Base-by-base conservation (phyloP, 2,113 vertebrate genomes). In the Macrotis lagotis region DNA sequence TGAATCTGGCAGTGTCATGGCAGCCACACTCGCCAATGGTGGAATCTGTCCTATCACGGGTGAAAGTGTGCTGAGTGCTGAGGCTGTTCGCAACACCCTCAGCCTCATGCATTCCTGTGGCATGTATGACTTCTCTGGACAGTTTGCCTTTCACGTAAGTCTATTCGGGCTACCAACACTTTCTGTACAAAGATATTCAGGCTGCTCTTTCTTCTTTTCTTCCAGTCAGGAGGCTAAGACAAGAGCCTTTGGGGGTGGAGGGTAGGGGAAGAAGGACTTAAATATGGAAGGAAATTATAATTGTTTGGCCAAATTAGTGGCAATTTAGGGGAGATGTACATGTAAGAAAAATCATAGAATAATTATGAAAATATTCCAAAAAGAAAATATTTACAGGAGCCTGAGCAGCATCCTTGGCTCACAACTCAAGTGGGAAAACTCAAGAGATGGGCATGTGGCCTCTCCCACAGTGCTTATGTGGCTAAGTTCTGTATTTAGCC, bases 31-130 rank as follows among this genome's bases (percentile, higher is more conserved):
- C 48, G 99, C 99, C 97, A 99, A 99, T 8, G 99, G 99, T 0
- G 99, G 99, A 50, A 99, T 99, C 97, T 99, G 99, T 96, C 99
- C 99, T 88, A 99, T 99, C 98, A 99, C 99, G 37, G 99, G 99
- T 24, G 98, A 99, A 98, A 98, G 96, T 5, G 98, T 99, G 51
- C 98, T 99, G 91, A 99, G 99, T 1, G 98, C 99, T 0, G 99
- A 99, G 95, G 98, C 99, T 0, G 99, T 99, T 91, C 98, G 99
- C 48, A 99, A 99, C 97, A 99, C 99, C 10, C 97, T 99, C 93
- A 99, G 99, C 96, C 99, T 99, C 96, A 99, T 99, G 99, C 99
- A 99, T 96, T 99, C 99, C 8, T 99, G 99, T 6, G 99, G 99
- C 97, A 99, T 99, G 99, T 99, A 99, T 0, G 99, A 99, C 98